A percentile compares a stretch with the other conserved stretches of the same genome.
Conservation (phyloP, 2,113 vertebrate species). For the Ranitomeya imitator region DNA sequence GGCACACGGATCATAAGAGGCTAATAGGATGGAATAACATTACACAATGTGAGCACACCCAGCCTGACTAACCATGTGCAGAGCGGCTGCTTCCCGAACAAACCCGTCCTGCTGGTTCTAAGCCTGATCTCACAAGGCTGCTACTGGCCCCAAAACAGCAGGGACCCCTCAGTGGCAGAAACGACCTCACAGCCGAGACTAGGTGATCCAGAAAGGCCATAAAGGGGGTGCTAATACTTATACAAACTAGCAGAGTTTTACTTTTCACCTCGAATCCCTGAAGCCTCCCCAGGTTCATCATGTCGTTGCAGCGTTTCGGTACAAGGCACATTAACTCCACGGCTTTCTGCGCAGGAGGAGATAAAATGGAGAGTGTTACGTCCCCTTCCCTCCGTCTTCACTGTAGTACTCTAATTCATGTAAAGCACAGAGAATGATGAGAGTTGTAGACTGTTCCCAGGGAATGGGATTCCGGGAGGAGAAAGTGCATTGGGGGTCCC, state of each 20-base stretch:
- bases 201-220: neutral
- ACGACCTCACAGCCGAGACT: neutral
- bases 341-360: constrained; percentile 72
- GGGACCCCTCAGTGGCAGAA: neutral
- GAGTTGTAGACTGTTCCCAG: neutral
- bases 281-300: constrained; percentile 98
- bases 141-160: neutral
- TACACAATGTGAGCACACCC: neutral
- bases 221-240: neutral
- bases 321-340: constrained; percentile 97
- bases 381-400: too few species aligned
- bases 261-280: constrained; percentile 91
- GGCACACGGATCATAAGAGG: neutral
- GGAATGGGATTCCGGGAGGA: neutral
- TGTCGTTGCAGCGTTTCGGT: constrained; percentile 97
- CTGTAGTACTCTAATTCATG: too few species aligned
- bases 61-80: neutral
- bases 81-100: neutral
- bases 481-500: neutral
- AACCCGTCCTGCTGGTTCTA: neutral
- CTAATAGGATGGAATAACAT: neutral
- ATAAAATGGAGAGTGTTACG: neutral
- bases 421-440: neutral
- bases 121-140: neutral
- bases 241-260: neutral